Percentiles rank a stretch among this genome's conserved stretches.
Conservation (phyloP, 2,113 vertebrate species). For the Dicaeum eximium region DNA sequence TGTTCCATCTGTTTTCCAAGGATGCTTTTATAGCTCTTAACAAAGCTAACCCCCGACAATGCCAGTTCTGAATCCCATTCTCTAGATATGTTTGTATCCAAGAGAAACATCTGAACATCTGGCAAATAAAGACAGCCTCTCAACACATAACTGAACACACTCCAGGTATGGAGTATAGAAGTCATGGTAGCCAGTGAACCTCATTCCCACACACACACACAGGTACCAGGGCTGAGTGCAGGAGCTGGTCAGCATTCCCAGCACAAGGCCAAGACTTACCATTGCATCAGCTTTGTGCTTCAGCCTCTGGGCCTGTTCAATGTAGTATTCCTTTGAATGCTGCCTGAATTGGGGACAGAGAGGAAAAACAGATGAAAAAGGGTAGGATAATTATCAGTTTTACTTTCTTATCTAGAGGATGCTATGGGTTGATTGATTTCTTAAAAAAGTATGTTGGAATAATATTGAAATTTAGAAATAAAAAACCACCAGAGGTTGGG, state of each 20-base stretch:
- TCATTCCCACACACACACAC: background rate
- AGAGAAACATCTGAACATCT: background rate
- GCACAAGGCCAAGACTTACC: conserved; percentile 63
- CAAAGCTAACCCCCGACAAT: background rate
- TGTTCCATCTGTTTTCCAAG: background rate
- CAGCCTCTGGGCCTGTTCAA: conserved; percentile 90
- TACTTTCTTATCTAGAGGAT: background rate
- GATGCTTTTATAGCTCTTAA: background rate
- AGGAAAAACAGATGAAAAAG: background rate
- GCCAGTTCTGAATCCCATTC: background rate
- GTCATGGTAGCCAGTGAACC: background rate
- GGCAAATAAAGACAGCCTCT: background rate
- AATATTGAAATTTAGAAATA: background rate
- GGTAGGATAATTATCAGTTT: background rate
- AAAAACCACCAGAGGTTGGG: background rate
- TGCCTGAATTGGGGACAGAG: conserved; percentile 66
- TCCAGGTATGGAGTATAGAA: background rate
- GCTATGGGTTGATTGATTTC: background rate
- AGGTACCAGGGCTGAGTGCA: background rate
- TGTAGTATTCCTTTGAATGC: conserved; percentile 81
- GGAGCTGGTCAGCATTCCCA: background rate
- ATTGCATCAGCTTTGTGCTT: conserved; percentile 95
- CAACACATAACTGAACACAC: background rate
- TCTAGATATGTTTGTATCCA: background rate
- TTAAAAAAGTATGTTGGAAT: background rate